phyloP scores from a whole-genome alignment of 2,113 vertebrate species.

The Petroica traversi region DNA sequence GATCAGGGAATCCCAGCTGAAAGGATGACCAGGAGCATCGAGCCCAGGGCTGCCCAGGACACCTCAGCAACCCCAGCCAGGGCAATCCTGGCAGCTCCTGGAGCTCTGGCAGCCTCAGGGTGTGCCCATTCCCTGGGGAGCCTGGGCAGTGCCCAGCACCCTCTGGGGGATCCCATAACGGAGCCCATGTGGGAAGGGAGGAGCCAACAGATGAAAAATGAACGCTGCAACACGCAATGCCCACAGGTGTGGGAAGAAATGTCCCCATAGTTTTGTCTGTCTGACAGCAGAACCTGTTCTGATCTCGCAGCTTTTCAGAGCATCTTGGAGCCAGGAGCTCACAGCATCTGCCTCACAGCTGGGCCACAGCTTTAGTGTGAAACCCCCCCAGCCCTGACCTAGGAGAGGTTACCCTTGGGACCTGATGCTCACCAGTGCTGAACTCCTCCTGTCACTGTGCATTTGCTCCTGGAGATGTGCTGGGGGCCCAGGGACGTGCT shows the following conservation, averaged over 20 bases:
- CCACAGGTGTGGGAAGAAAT: background rate
- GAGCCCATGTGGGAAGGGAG: background rate
- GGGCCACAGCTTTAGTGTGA: background rate
- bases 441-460: background rate
- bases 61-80: background rate
- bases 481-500: background rate
- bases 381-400: accelerated
- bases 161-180: background rate
- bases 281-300: background rate
- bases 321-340: background rate
- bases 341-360: background rate
- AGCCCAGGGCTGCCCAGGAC: background rate
- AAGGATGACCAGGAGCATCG: background rate
- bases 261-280: accelerated
- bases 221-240: background rate
- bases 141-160: background rate
- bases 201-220: background rate
- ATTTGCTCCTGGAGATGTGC: background rate
- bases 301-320: background rate
- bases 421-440: background rate
- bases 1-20: background rate
- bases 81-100: background rate
- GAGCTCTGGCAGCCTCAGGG: background rate
- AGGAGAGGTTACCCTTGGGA: background rate
- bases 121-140: background rate